Percentiles rank a stretch among this genome's conserved stretches.
Conservation (phyloP, 1,140 invertebrate species). For the Drosophila leontia region DNA sequence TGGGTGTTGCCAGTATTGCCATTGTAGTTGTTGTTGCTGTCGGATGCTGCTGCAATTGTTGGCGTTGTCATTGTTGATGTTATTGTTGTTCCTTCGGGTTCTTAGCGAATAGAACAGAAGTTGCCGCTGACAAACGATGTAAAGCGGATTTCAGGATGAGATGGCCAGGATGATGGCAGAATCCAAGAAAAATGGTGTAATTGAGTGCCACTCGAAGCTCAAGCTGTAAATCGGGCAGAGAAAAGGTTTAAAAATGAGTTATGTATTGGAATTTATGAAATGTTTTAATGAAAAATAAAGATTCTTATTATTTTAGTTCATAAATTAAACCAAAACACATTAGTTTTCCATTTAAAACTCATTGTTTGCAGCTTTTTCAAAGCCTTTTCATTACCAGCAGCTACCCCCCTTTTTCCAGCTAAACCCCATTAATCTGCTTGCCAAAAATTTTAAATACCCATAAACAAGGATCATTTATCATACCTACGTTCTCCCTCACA, state of each 20-base stretch:
- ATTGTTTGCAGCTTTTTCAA: background rate
- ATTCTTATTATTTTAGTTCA: background rate
- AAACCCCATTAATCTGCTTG: conserved; percentile 34
- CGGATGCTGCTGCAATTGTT: conserved; percentile 24
- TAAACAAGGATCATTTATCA: conserved; percentile 40
- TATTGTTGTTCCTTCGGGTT: conserved; percentile 34
- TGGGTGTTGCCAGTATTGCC: conserved; percentile 47
- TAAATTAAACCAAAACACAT: background rate
- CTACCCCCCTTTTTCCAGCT: background rate
- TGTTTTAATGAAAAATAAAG: background rate
- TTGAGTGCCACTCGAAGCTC: conserved; percentile 15
- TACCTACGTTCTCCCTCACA: background rate
- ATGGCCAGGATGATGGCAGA: conserved; percentile 36
- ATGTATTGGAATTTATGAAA: background rate
- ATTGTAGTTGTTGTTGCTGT: conserved; percentile 60
- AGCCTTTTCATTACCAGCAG: background rate
- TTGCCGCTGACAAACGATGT: conserved; percentile 43
- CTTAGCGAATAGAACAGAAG: conserved; percentile 31
- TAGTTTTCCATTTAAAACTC: background rate
- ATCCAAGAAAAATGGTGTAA: conserved; percentile 15
- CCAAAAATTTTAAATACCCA: conserved; percentile 38
- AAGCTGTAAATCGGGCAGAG: background rate
- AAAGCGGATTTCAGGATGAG: conserved; percentile 32
- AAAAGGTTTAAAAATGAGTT: background rate
- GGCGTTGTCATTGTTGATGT: conserved; percentile 41